phyloP scores from a whole-genome alignment of 2,888 invertebrate species.

The Norana najaformis region DNA sequence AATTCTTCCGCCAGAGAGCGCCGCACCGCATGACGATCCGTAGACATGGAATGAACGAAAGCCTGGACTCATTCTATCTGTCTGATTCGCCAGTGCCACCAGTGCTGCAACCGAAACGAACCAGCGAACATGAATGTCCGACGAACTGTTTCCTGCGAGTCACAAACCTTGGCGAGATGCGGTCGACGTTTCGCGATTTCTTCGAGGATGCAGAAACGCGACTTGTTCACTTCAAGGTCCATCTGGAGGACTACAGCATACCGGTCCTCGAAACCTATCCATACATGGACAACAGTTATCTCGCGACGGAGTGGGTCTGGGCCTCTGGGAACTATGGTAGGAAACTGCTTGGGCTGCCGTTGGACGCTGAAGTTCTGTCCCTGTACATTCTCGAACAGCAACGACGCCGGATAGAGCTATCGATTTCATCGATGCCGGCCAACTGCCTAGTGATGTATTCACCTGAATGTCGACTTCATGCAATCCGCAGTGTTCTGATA shows the following conservation, averaged over 20 bases:
- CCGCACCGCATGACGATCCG: not conserved
- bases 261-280: constrained; percentile 44
- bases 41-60: constrained; percentile 15
- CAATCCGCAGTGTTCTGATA: constrained; percentile 42
- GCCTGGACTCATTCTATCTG: not conserved
- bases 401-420: constrained; percentile 35
- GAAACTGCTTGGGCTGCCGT: constrained; percentile 44
- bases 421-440: constrained; percentile 33
- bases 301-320: constrained; percentile 46
- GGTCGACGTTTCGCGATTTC: not conserved
- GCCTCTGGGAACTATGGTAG: constrained; percentile 41
- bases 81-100: not conserved
- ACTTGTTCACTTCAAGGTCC: constrained; percentile 43
- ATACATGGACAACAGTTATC: constrained; percentile 43
- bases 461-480: constrained; percentile 44
- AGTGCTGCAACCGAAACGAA: not conserved
- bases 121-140: not conserved
- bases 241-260: constrained; percentile 40
- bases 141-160: not conserved
- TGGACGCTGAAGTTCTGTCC: constrained; percentile 46
- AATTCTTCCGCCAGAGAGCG: not conserved
- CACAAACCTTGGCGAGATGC: constrained; percentile 8
- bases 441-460: constrained; percentile 42
- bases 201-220: constrained; percentile 24
- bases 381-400: constrained; percentile 42